Evolutionary conservation across 2,888 invertebrate genomes (phyloP).

Genomic region (Nasonovia ribisnigri): DNA sequence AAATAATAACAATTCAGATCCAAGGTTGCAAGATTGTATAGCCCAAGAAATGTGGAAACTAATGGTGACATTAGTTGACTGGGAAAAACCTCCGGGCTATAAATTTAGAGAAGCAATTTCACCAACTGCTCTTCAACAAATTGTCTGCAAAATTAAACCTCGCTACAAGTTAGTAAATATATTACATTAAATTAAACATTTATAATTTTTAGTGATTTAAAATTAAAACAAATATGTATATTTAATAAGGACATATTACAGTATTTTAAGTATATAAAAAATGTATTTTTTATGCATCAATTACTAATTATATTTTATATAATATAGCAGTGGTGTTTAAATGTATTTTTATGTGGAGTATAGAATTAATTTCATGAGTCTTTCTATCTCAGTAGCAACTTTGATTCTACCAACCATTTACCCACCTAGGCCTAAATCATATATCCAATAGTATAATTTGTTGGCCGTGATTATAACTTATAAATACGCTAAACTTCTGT

Average conservation of each 20-base stretch:
- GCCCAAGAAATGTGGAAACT: slow-evolving; percentile 86
- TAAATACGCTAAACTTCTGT: too few species aligned
- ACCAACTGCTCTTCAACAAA: slow-evolving; percentile 84
- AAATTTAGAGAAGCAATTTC: slow-evolving; percentile 79
- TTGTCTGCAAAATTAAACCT: slow-evolving; percentile 88
- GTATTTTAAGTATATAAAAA: background rate
- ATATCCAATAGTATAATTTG: too few species aligned
- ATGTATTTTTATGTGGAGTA: background rate
- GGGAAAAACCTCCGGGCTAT: slow-evolving; percentile 74
- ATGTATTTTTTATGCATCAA: background rate
- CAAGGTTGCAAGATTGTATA: slow-evolving; percentile 78
- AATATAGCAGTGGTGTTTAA: background rate
- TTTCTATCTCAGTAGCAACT: background rate
- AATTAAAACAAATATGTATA: background rate
- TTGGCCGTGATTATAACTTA: too few species aligned
- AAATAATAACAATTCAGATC: slow-evolving; percentile 73
- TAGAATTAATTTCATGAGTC: background rate
- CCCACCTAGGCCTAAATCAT: too few species aligned
- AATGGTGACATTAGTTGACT: slow-evolving; percentile 76
- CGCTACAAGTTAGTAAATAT: slow-evolving; percentile 75
- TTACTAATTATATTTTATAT: background rate
- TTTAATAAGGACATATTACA: background rate
- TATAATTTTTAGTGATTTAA: background rate
- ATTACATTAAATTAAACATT: background rate
- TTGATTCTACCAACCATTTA: too few species aligned